Evolutionary conservation across 2,888 invertebrate genomes (phyloP), one percentile per base, ranked within the genome.

Genomic region (Trichopoda pennipes): DNA sequence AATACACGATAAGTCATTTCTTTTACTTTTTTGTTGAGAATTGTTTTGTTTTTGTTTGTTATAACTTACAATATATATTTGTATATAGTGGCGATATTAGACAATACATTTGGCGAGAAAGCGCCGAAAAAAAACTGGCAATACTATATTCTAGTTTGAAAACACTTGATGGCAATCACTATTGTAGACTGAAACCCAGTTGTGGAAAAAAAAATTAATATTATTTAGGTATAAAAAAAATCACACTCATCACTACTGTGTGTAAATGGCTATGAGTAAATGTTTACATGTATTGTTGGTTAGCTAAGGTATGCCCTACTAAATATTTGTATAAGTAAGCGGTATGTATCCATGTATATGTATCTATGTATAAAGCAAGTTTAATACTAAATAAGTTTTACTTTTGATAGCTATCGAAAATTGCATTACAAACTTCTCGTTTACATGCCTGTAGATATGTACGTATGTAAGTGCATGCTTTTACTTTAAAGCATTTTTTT

Each of bases 301-400:
- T 70, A 32, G 47, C 35, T 66, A 16, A 42, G 58, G 35, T 49
- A 14, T 35, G 17, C 58, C 10, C 17, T 23, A 21, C 19, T 49
- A 19, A 55, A 60, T 82, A 72, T 66, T 61, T 53, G 21, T 21
- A 35, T 60, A 69, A 63, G 38, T 19, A 55, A 55, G 38, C 3
- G 35, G 42, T 6, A 21, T 32, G 73, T 14, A n/a, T 35, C 32
- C 32, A 38, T 47, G 8, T 23, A 38, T 17, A 72, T 12, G 35
- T 3, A 49, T 12, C 7, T 12, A 0, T 38, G 7, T 38, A 12
- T 38, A 38, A 12, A 35, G 35, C 35, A 10, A 8, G 2, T 12
- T 12, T 38, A 38, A 12, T 12, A 7, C 12, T 82, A 53, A 21
- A 87, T 87, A 87, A 87, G 87, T 86, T 88, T 87, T 72, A 79